Base-by-base conservation (phyloP, 2,888 invertebrate genomes). In the Rhabditoides inermis region DNA sequence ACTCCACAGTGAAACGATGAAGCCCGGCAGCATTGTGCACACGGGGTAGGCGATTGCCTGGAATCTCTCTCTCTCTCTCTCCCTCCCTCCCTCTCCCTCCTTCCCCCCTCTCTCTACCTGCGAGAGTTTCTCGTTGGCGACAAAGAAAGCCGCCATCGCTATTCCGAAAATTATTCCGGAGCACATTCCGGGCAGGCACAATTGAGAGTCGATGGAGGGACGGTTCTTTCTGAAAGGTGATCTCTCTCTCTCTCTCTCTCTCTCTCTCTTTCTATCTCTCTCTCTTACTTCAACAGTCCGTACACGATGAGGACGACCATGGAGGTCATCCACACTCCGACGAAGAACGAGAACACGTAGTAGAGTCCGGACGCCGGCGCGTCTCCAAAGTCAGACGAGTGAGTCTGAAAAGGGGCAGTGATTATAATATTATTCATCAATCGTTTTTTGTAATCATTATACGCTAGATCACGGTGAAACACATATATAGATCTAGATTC, bases 41-140 rank as follows among this genome's bases (percentile, higher is more conserved):
- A 79, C 78, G n/a, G 79, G 79, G 55, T 78, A 80, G 32, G 77
- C 73, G 45, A 79, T 75, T 15, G 79, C 65, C 57, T n/a, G n/a
- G n/a, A n/a, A n/a, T n/a, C n/a, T n/a, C n/a, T n/a, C n/a, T n/a
- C n/a, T n/a, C n/a, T n/a, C n/a, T n/a, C n/a, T n/a, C n/a, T n/a
- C n/a, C n/a, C n/a, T n/a, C n/a, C n/a, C n/a, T n/a, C n/a, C n/a
- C n/a, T n/a, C n/a, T n/a, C n/a, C n/a, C n/a, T n/a, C n/a, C n/a
- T n/a, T n/a, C n/a, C n/a, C n/a, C n/a, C n/a, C n/a, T n/a, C n/a
- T n/a, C n/a, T n/a, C n/a, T n/a, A n/a, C n/a, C n/a, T 77, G 76
- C 2, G 77, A 77, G 22, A 79, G 64, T 1, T 68, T 66, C 47
- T 73, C 69, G 59, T 79, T 79, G 28, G 79, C 78, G 3, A 79